Evolutionary conservation across 2,888 invertebrate species (phyloP).

Genomic region (Chymomyza procnemis): DNA sequence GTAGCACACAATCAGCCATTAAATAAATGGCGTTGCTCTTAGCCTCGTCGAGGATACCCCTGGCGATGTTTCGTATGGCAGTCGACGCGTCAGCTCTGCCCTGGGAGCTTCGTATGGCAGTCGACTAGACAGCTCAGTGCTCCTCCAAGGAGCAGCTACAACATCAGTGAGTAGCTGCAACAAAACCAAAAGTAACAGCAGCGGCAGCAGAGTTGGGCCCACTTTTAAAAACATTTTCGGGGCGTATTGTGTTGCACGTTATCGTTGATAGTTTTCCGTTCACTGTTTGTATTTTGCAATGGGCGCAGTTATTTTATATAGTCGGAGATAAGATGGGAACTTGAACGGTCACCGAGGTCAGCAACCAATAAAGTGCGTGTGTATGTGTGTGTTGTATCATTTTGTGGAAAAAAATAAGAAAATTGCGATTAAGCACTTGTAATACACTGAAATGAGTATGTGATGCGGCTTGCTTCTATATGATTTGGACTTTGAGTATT

Average conservation of each 20-base stretch:
- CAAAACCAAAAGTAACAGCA: background rate
- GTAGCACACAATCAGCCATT: background rate
- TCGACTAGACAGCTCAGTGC: background rate
- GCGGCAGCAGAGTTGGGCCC: background rate
- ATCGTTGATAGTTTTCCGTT: background rate
- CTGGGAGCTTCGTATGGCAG: background rate
- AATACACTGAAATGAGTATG: too few relatives aligned
- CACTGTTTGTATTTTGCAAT: background rate
- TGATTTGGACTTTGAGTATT: too few relatives aligned
- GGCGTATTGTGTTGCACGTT: background rate
- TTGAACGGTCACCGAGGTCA: background rate
- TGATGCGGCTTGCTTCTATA: too few relatives aligned
- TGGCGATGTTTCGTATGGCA: background rate
- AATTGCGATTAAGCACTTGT: background rate
- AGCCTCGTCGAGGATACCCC: slow-evolving; percentile 17
- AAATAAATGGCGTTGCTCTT: slow-evolving; percentile 31
- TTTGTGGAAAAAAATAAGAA: background rate
- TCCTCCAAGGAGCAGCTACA: background rate
- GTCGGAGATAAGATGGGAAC: background rate
- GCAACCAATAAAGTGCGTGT: background rate
- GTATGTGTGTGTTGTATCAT: background rate
- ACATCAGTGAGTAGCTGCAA: background rate
- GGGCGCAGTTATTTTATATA: background rate
- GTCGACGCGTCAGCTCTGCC: background rate
- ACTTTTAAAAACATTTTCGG: background rate